Evolutionary conservation across 30 jellyfish, hydroid and myxozoan species (phyloP).

Genomic region (Aurelia aurita complex sp. Pacific): DNA sequence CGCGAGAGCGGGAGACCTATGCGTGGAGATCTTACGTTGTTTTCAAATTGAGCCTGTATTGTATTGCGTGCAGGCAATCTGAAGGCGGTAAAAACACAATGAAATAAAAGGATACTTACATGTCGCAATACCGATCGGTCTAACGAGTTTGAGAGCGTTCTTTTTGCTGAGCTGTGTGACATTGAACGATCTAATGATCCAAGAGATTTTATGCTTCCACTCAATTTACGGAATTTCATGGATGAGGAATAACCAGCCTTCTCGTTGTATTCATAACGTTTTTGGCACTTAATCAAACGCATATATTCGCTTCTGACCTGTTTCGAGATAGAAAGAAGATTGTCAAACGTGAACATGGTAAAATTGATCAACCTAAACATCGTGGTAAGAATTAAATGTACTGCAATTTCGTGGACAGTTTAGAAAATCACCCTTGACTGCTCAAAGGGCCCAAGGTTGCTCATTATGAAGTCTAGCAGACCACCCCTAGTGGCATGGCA

Average conservation of each 20-base stretch:
- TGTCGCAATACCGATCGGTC: conserved; percentile 46
- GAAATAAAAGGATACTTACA: conserved; percentile 20
- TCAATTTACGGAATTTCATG: conserved; percentile 74
- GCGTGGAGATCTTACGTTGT: no score
- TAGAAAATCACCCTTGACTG: no score
- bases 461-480: no score
- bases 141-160: conserved; percentile 59
- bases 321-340: background rate
- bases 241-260: conserved; percentile 91
- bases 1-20: no score
- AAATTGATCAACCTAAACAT: no score
- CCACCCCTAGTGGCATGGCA: no score
- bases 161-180: conserved; percentile 42
- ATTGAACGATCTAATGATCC: conserved; percentile 73
- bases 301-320: conserved; percentile 87
- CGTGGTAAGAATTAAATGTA: no score
- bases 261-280: conserved; percentile 86
- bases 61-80: no score
- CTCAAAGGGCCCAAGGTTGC: no score
- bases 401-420: no score
- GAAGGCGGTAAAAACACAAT: background rate
- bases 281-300: conserved; percentile 87
- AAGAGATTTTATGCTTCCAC: conserved; percentile 66
- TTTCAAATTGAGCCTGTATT: no score
- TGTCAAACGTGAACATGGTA: no score